Conservation (phyloP, 2,113 vertebrate genomes). For the Stigmatopora nigra region DNA sequence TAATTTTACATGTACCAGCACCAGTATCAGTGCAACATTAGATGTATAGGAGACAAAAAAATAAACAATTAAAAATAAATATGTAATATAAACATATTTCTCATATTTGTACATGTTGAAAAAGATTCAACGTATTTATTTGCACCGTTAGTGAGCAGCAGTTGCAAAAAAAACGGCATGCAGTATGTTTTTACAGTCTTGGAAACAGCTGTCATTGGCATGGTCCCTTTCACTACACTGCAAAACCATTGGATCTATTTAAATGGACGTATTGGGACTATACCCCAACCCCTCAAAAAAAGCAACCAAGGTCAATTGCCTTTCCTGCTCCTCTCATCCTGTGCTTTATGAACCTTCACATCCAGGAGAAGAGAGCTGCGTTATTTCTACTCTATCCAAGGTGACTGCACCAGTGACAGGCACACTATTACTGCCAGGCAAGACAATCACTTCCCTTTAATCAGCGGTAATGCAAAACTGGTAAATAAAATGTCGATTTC, state of each 20-base stretch:
- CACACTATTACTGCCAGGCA: conserved; percentile 15
- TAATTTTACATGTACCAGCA: too few species aligned
- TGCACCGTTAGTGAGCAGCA: neutral
- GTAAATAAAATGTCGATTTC: neutral
- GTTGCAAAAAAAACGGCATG: neutral
- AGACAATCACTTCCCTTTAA: conserved; percentile 12
- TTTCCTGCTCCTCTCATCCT: conserved; percentile 61
- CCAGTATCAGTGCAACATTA: too few species aligned
- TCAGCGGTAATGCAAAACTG: neutral
- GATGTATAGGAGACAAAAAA: too few species aligned
- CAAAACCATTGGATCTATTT: conserved; percentile 44
- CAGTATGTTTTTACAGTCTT: conserved; percentile 5
- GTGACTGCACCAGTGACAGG: conserved; percentile 66
- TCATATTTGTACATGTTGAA: neutral
- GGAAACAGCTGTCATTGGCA: conserved; percentile 31
- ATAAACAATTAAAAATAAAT: too few species aligned
- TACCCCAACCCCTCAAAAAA: conserved; percentile 35
- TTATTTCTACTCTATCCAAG: conserved; percentile 83
- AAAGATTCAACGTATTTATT: neutral
- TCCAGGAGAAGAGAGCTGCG: conserved; percentile 61
- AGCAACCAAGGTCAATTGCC: conserved; percentile 73
- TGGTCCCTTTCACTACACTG: conserved; percentile 17
- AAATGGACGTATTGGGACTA: conserved; percentile 42
- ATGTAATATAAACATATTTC: too few species aligned
- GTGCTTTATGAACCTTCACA: conserved; percentile 71